These are phyloP conservation scores for Micromussa lordhowensis DNA, from an alignment of 92 coral and sea anemone species.

Conservation along the genomic window DNA sequence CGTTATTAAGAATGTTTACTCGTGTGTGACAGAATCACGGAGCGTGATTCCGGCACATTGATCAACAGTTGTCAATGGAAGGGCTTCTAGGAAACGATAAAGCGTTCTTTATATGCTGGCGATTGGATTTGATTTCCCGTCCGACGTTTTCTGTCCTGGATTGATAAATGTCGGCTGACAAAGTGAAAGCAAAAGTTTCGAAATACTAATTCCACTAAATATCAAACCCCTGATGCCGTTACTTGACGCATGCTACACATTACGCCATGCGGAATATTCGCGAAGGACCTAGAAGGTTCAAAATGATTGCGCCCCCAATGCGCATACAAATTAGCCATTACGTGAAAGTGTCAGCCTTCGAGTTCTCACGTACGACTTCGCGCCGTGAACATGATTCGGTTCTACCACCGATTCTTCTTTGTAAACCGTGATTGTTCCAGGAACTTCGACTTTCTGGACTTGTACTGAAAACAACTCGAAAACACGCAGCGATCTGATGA, in stretches of 20 bases:
- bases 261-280: constrained; percentile 4
- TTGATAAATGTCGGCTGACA: neutral
- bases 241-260: neutral
- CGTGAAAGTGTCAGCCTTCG: neutral
- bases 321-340: neutral
- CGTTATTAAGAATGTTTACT: constrained; percentile 33
- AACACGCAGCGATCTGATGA: neutral
- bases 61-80: constrained; percentile 21
- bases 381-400: neutral
- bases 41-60: constrained; percentile 40
- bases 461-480: neutral
- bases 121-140: constrained; percentile 22
- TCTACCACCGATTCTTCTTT: neutral
- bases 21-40: constrained; percentile 35
- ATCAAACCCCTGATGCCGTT: neutral
- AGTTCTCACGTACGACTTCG: constrained; percentile 17
- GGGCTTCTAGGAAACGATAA: constrained; percentile 16
- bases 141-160: neutral
- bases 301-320: no score
- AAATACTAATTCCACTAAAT: neutral
- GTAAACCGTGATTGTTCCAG: neutral
- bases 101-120: neutral
- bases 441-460: neutral
- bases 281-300: constrained; percentile 15
- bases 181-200: neutral